A percentile compares a stretch with the other conserved stretches of the same genome.
These are phyloP conservation scores for Mantis religiosa DNA, from an alignment of 2,888 invertebrate genomes.

Conservation along the genomic window DNA sequence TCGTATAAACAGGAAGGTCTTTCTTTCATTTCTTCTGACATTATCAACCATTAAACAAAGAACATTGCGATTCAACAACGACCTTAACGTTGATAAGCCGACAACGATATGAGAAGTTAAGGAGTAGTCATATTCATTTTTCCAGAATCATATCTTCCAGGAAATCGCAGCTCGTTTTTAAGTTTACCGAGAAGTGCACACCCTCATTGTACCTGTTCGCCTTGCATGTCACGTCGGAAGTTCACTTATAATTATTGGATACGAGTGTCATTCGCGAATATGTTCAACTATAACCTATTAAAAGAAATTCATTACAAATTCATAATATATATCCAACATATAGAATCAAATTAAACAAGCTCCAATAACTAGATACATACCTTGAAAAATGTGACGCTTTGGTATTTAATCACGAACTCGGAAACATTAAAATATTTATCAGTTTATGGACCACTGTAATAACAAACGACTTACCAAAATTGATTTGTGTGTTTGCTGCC, in stretches of 20 bases:
- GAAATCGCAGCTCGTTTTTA: not conserved
- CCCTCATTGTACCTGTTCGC: not conserved
- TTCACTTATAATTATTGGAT: not conserved
- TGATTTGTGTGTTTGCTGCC: constrained; percentile 23
- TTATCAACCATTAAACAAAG: not conserved
- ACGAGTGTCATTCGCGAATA: not conserved
- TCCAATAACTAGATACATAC: not conserved
- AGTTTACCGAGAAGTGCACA: not conserved
- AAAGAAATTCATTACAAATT: not conserved
- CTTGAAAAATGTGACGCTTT: not conserved
- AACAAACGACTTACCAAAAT: constrained; percentile 28
- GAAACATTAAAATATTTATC: not conserved
- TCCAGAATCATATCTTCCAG: not conserved
- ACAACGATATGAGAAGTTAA: not conserved
- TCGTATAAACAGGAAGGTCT: constrained; percentile 26
- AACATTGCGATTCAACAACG: not conserved
- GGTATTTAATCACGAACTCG: not conserved
- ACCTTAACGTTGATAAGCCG: not conserved
- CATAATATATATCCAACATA: not conserved
- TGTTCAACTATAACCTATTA: not conserved
- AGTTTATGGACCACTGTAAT: not conserved
- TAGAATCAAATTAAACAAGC: not conserved
- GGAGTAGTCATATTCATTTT: not conserved
- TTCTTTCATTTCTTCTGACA: constrained; percentile 30
- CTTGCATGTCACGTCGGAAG: not conserved